Evolutionary conservation across 2,888 invertebrate genomes (phyloP).

Genomic region (Proisotoma minuta): DNA sequence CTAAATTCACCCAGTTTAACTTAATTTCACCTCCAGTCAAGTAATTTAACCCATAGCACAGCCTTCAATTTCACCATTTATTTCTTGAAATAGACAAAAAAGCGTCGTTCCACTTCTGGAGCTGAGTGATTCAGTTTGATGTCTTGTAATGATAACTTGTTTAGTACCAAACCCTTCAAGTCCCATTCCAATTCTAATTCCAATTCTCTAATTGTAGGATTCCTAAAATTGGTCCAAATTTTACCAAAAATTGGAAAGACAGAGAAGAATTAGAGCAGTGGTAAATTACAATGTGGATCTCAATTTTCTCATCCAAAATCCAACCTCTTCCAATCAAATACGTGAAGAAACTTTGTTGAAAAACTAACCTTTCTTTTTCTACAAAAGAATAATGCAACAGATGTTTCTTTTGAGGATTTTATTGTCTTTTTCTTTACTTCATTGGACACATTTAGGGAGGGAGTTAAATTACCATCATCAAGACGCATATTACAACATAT

Average conservation of each 20-base stretch:
- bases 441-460: constrained; percentile 4
- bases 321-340: too few species aligned
- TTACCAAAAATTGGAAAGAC: constrained; percentile 14
- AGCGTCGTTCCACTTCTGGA: too few species aligned
- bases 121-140: too few species aligned
- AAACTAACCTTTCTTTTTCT: neutral
- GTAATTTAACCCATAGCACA: neutral
- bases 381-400: constrained; percentile 20
- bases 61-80: neutral
- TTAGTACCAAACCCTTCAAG: neutral
- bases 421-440: constrained; percentile 31
- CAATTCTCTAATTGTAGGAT: neutral
- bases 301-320: too few species aligned
- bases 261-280: neutral
- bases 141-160: constrained; percentile 14
- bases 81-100: too few species aligned
- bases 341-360: too few species aligned
- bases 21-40: neutral
- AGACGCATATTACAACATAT: neutral
- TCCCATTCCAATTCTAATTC: neutral
- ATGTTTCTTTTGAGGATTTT: constrained; percentile 43
- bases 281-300: constrained; percentile 15
- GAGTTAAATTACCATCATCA: neutral
- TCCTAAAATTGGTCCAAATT: neutral
- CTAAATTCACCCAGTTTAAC: too few species aligned